These are phyloP conservation scores for Andrena praecox DNA, from an alignment of 2,888 invertebrate genomes.

Conservation along the genomic window DNA sequence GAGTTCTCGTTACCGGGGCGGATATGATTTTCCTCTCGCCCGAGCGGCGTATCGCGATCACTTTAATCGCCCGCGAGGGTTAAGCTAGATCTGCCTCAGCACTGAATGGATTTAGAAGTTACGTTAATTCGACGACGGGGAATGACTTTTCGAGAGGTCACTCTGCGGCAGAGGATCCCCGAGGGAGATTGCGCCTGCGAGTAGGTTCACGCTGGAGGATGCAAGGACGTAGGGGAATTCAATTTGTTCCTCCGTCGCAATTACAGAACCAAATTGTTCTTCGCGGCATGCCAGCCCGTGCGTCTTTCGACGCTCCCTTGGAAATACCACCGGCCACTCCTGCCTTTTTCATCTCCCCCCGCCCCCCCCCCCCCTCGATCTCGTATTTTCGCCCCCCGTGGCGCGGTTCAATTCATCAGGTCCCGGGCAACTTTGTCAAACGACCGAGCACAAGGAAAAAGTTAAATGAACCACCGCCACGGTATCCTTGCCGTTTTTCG, in stretches of 20 bases:
- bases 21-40: neutral
- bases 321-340: conserved; percentile 50
- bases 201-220: conserved; percentile 29
- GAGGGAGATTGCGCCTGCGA: conserved; percentile 15
- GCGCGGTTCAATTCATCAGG: conserved; percentile 32
- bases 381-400: neutral
- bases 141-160: conserved; percentile 15
- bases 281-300: conserved; percentile 32
- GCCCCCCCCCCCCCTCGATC: too few species aligned
- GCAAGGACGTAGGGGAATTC: conserved; percentile 53
- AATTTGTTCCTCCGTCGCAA: conserved; percentile 62
- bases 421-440: conserved; percentile 23
- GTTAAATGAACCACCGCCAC: conserved; percentile 3
- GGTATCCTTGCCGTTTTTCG: neutral
- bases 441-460: conserved; percentile 5
- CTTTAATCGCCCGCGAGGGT: too few species aligned
- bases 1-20: neutral
- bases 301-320: conserved; percentile 49
- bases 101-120: too few species aligned
- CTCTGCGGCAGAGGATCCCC: neutral
- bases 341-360: conserved; percentile 44
- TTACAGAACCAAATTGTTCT: conserved; percentile 62
- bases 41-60: too few species aligned
- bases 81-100: too few species aligned
- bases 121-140: conserved; percentile 11